Evolutionary conservation across 1,140 invertebrate species (phyloP), one percentile per base, ranked within the genome.

Genomic region (Leptinotarsa texana): DNA sequence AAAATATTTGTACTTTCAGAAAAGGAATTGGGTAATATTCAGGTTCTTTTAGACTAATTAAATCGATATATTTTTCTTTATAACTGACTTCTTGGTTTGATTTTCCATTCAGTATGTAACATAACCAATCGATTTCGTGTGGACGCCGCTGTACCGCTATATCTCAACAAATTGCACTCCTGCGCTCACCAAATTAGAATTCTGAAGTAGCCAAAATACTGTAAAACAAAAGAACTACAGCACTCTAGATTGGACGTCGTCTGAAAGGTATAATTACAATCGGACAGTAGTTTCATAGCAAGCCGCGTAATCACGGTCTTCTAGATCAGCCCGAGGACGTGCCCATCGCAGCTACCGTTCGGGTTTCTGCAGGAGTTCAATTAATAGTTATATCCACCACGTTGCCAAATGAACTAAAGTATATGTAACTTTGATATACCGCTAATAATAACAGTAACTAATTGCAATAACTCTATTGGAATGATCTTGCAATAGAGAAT

Each of bases 281-380:
- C 73, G 68, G 73, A 74, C 79, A 80, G 79, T 80, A 80, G 79
- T 80, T 80, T 77, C 75, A 80, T 80, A 77, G 77, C 75, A 67
- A 75, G 77, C 74, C 33, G 69, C 18, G 72, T 80, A 80, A 80
- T 80, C 79, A 80, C 79, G 75, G 75, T 51, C 67, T 79, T 70
- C 69, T 70, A 70, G 75, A 68, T 51, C 72, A 24, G 72, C 77
- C 75, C 62, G 51, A 61, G 75, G 77, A 74, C 66, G 72, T 73
- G 27, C 74, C 67, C 69, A 61, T n/a, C 51, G 18, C 75, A 57
- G 79, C 79, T 80, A 80, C 79, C 75, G 79, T 80, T 80, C 73
- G 68, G 70, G 75, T 73, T 57, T 69, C 24, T 68, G 72, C 76
- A 78, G 76, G 72, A 77, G 72, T 61, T 71, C 76, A 78, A 80